Base-by-base conservation (phyloP, 2,797 vertebrate species). In the Trichosurus vulpecula region DNA sequence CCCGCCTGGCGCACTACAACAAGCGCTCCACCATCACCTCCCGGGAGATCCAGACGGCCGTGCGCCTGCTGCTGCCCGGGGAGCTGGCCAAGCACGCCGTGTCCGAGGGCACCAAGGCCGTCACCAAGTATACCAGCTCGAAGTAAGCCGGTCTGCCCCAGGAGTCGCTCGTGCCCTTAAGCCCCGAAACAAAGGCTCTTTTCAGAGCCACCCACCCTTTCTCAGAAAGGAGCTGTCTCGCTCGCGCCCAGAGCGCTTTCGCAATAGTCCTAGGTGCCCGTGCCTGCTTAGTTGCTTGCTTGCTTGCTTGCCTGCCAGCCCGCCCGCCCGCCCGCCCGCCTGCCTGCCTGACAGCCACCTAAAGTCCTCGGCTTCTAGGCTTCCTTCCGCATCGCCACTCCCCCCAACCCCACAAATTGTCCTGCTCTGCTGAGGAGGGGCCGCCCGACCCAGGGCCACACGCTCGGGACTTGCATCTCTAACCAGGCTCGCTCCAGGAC, bases 81-180 rank as follows among this genome's bases (percentile, higher is more conserved):
- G 99, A 99, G 57, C 98, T 99, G 97, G 99, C 99, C 96, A 99
- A 99, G 96, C 99, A 99, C 14, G 99, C 99, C 0, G 99, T 99
- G 57, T 99, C 99, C 0, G 99, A 99, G 97, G 99, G 99, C 97
- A 99, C 99, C 95, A 99, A 99, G 98, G 99, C 99, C 0, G 99
- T n/a, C n/a, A 99, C 99, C 98, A 99, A 99, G 98, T 99, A 99
- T 98, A 99, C 99, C 0, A 99, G 99, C 98, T 99, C 99, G 96
- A 99, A 99, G 95, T 99, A 97, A 98, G 94, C 54, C 22, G 54
- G 89, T 74, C 6, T 35, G 0, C 12, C 47, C 58, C 81, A 89
- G 54, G 2, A 53, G 81, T 91, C 91, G 91, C 91, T 87, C 94
- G 30, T 16, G 1, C 94, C 99, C 99, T 55, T 99, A 98, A 98